Evolutionary conservation across 2,797 vertebrate species (phyloP).

Genomic region (Australoheros facetus): DNA sequence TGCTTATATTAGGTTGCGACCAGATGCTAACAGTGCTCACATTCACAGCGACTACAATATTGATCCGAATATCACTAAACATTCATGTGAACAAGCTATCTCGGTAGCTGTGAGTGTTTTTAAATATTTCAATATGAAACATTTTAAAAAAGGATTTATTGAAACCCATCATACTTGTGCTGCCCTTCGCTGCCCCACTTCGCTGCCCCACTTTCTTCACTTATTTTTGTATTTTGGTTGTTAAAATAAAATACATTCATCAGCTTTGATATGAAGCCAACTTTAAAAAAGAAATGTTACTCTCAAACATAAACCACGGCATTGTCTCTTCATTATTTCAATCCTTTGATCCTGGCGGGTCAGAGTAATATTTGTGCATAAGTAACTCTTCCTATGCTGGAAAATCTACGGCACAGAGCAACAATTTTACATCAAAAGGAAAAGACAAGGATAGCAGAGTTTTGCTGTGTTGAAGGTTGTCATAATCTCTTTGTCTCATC

Average conservation of each 20-base stretch:
- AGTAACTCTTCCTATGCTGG: slow-evolving; percentile 15
- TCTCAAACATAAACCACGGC: slow-evolving; percentile 29
- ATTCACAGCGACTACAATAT: background rate
- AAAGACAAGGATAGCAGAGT: slow-evolving; percentile 22
- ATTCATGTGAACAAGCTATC: background rate
- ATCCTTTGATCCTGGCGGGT: slow-evolving; percentile 50
- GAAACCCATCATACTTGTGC: background rate
- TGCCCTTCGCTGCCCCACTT: slow-evolving; percentile 11
- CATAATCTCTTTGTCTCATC: slow-evolving; percentile 43
- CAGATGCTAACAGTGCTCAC: background rate
- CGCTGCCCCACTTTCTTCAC: slow-evolving; percentile 15
- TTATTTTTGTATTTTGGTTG: slow-evolving; percentile 12
- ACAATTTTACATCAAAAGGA: slow-evolving; percentile 43
- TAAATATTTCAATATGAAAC: background rate
- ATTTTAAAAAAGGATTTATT: background rate
- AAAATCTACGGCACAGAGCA: slow-evolving; percentile 1
- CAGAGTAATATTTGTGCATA: slow-evolving; percentile 21
- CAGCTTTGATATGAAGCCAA: slow-evolving; percentile 37
- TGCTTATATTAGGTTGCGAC: background rate
- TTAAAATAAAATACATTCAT: slow-evolving; percentile 35
- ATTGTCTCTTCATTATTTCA: slow-evolving; percentile 45
- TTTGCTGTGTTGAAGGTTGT: slow-evolving; percentile 24
- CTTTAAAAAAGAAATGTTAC: slow-evolving; percentile 20
- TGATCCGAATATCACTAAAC: background rate
- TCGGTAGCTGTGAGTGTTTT: background rate